Evolutionary conservation across 1,140 invertebrate species (phyloP).

Genomic region (Drosophila repletoides): DNA sequence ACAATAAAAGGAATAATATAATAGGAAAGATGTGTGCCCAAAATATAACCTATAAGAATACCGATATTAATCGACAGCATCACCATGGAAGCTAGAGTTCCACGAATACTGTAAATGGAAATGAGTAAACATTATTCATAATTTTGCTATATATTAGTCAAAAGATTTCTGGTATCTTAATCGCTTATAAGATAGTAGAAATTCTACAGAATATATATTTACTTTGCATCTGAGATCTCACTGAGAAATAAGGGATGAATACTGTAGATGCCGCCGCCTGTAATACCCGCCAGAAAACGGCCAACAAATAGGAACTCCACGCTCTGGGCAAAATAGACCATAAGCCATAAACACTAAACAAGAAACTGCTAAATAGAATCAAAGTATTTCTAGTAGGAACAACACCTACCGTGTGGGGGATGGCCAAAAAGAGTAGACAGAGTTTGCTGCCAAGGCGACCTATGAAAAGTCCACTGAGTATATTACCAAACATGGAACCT

Average conservation of each 20-base stretch:
- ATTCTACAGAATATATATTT: constrained; percentile 21
- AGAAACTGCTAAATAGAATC: neutral
- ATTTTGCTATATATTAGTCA: neutral
- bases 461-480: constrained; percentile 39
- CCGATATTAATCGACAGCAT: constrained; percentile 61
- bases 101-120: constrained; percentile 55
- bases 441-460: constrained; percentile 53
- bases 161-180: neutral
- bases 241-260: constrained; percentile 66
- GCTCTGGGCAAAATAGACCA: constrained; percentile 58
- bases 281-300: constrained; percentile 79
- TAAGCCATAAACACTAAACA: constrained; percentile 64
- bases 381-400: neutral
- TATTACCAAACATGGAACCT: constrained; percentile 59
- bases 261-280: constrained; percentile 65
- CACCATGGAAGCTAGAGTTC: constrained; percentile 62
- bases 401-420: constrained; percentile 51
- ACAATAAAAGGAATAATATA: constrained; percentile 45
- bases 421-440: constrained; percentile 50
- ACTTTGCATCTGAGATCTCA: constrained; percentile 74
- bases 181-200: neutral
- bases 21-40: constrained; percentile 58
- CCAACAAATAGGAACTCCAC: constrained; percentile 73
- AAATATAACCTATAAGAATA: constrained; percentile 58
- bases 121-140: neutral